Evolutionary conservation across 30 jellyfish, hydroid and myxozoan species (phyloP).

Genomic region (Turritopsis dohrnii): DNA sequence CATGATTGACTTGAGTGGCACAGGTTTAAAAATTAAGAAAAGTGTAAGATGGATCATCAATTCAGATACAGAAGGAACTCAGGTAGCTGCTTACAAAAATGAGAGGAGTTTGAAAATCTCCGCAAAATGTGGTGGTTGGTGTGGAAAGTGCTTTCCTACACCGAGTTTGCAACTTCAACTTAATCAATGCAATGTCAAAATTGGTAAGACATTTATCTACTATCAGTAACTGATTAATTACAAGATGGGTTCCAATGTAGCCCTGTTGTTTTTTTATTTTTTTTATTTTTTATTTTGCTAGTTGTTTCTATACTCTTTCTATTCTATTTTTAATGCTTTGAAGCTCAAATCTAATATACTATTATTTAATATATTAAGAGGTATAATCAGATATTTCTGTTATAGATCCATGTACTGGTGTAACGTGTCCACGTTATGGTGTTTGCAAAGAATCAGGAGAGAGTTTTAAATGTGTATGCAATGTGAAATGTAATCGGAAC

Average conservation of each 20-base stretch:
- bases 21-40: slow-evolving; percentile 54
- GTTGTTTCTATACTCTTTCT: too few relatives aligned
- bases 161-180: slow-evolving; percentile 43
- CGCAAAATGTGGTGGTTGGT: slow-evolving; percentile 93
- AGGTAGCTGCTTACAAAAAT: slow-evolving; percentile 46
- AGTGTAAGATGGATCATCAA: slow-evolving; percentile 47
- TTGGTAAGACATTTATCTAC: slow-evolving; percentile 50
- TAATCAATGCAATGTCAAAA: slow-evolving; percentile 42
- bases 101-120: slow-evolving; percentile 37
- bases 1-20: slow-evolving; percentile 70
- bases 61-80: slow-evolving; percentile 28
- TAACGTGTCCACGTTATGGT: slow-evolving; percentile 69
- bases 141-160: slow-evolving; percentile 69
- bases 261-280: too few relatives aligned
- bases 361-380: too few relatives aligned
- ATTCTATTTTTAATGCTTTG: too few relatives aligned
- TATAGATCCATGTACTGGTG: slow-evolving; percentile 59
- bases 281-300: too few relatives aligned
- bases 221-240: too few relatives aligned
- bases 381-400: too few relatives aligned
- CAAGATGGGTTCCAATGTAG: too few relatives aligned
- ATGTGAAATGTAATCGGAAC: slow-evolving; percentile 35
- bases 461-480: slow-evolving; percentile 65
- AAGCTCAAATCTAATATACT: too few relatives aligned
- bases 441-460: slow-evolving; percentile 32